Evolutionary conservation across 2,113 vertebrate genomes (phyloP), one percentile per base, ranked within the genome.

Genomic region (Macquaria ambigua): DNA sequence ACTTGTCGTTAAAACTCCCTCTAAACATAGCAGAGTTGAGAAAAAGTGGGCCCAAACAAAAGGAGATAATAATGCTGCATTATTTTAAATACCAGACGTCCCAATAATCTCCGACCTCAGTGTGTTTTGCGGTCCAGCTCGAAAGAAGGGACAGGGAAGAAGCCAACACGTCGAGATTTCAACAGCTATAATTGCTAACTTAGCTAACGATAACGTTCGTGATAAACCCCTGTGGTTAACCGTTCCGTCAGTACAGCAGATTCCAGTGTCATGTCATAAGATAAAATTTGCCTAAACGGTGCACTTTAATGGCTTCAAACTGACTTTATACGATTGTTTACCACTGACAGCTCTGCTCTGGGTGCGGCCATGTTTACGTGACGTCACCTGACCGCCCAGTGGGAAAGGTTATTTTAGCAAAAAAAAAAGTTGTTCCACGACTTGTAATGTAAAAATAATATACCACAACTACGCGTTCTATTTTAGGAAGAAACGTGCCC

Each of bases 341-440:
- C 28, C 23, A 1, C 5, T 6, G 21, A 48, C n/a, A 2, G 12
- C 0, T 21, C 8, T 7, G 43, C 14, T 8, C 53, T 15, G 37
- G 1, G 50, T 3, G 59, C 86, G 0, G 83, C 92, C 87, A 90
- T 88, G 81, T 90, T 88, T 64, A 48, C 6, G 63, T 56, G 74
- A 85, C 82, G 89, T 90, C 83, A 87, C 31, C n/a, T 16, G 12
- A 53, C 66, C 20, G 16, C 63, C 16, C 43, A 5, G 23, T 16
- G 1, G 18, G 1, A 52, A 46, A 55, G 16, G 3, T 52, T 50
- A 50, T 18, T 18, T 14, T 15, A 14, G 46, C 46, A 14, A 7
- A 16, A 11, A 43, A 21, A 1, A 31, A 43, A 56, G n/a, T 34
- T 21, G 1, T 12, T 48, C 2, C 21, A 37, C 5, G 6, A 39